These are phyloP conservation scores for Cephus pygmeus DNA, from an alignment of 2,888 invertebrate genomes.

Conservation along the genomic window DNA sequence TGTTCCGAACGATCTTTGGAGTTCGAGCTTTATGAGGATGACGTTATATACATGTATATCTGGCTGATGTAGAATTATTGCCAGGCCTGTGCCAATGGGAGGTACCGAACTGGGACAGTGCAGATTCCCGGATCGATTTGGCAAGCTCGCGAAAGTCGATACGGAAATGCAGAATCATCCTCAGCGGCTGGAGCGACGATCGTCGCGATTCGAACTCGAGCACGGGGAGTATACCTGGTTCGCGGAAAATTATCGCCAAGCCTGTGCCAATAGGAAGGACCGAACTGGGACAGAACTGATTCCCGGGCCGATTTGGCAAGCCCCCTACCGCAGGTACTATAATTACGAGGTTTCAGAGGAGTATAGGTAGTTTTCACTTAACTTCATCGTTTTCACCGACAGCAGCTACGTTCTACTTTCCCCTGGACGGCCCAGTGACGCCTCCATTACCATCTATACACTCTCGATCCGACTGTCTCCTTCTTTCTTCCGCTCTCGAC, in stretches of 20 bases:
- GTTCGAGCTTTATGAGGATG: not conserved
- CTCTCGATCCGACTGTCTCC: slow-evolving; percentile 7
- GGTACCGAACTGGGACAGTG: slow-evolving; percentile 7
- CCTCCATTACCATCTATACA: not conserved
- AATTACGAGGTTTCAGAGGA: slow-evolving; percentile 47
- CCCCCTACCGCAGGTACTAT: slow-evolving; percentile 27
- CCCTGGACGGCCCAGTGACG: slow-evolving; percentile 32
- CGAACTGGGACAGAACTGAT: slow-evolving; percentile 11
- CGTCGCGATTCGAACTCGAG: not conserved
- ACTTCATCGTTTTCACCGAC: slow-evolving; percentile 63
- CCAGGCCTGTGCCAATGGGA: slow-evolving; percentile 2
- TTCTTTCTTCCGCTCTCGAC: slow-evolving; percentile 8
- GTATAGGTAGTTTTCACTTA: slow-evolving; percentile 58
- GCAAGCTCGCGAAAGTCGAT: slow-evolving; percentile 26
- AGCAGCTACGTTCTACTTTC: slow-evolving; percentile 60
- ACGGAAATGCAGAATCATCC: not conserved
- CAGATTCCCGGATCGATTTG: slow-evolving; percentile 34
- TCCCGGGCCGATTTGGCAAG: slow-evolving; percentile 40
- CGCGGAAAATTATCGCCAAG: slow-evolving; percentile 2
- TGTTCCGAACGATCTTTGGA: not conserved
- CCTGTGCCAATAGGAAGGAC: slow-evolving; percentile 7
- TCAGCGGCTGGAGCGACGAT: not conserved
- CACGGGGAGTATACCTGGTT: not conserved
- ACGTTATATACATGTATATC: not conserved
- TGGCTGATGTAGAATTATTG: not conserved